These are phyloP conservation scores for Drosophila kurseongensis DNA, from an alignment of 1,140 invertebrate species.

Conservation along the genomic window DNA sequence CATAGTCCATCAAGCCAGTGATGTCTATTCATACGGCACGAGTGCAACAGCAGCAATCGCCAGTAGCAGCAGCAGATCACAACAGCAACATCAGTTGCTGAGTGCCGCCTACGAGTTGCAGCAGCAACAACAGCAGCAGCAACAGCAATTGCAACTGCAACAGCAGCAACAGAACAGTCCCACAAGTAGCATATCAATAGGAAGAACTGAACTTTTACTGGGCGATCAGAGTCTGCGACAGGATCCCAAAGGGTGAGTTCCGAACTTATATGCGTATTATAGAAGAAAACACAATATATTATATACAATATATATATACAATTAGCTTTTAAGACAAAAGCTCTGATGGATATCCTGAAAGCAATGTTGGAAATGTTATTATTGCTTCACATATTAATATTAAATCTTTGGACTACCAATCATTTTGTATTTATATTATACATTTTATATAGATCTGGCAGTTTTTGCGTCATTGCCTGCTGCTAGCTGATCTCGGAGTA, in stretches of 20 bases:
- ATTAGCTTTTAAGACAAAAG: no score
- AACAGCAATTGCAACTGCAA: slow-evolving; percentile 40
- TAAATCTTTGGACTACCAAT: no score
- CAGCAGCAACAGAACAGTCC: slow-evolving; percentile 68
- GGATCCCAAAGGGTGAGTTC: slow-evolving; percentile 71
- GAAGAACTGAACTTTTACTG: slow-evolving; percentile 84
- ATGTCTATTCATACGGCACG: slow-evolving; percentile 44
- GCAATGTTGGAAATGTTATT: no score
- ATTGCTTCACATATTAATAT: no score
- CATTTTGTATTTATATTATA: no score
- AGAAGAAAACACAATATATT: no score
- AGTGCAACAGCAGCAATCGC: slow-evolving; percentile 39
- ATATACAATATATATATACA: no score
- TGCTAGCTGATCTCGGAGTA: neutral
- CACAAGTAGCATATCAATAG: slow-evolving; percentile 85
- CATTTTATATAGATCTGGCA: neutral
- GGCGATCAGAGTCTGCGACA: slow-evolving; percentile 79
- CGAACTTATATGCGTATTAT: neutral
- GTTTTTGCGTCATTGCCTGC: slow-evolving; percentile 44
- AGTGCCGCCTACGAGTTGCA: slow-evolving; percentile 50
- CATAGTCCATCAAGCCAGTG: slow-evolving; percentile 72
- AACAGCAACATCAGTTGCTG: slow-evolving; percentile 55
- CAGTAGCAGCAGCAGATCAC: slow-evolving; percentile 26
- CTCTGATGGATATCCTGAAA: no score
- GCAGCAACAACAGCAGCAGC: slow-evolving; percentile 42